Evolutionary conservation across 2,113 vertebrate genomes (phyloP), one percentile per base, ranked within the genome.

Genomic region (Calyptommatus sinebrachiatus): DNA sequence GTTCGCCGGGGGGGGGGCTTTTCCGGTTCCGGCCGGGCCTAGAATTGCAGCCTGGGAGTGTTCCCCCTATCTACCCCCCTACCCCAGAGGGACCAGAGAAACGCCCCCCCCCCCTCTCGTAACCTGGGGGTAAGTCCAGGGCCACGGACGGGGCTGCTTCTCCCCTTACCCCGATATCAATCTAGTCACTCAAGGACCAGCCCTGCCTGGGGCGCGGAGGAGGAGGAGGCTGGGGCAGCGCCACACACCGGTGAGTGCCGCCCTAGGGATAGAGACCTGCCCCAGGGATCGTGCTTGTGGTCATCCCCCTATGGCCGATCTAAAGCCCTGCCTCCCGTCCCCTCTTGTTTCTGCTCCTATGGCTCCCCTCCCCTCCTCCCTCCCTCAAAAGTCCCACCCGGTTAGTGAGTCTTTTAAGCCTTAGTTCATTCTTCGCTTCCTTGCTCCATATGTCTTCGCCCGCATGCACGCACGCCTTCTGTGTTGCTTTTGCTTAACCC

Each of bases 21-120:
- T 80, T 76, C 82, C 82, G 82, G 73, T 84, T 84, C 82, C 82
- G 84, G 79, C 76, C 72, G 22, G 84, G 80, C 76, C 84, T 76
- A 76, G 61, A 71, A 31, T 70, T 73, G 60, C 57, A 71, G 66
- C 28, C 73, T 71, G 29, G 67, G 46, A 12, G 73, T 45, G 65
- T 5, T 72, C 72, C 77, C 67, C 20, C 31, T 5, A 2, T 10
- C 31, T 5, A 2, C 21, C 28, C 28, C 71, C 57, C 71, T 50
- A 74, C 63, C 63, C 72, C 62, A 31, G 31, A 29, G 65, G 79
- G 72, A 81, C 31, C 79, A 75, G 79, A 75, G 79, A 61, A 68
- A 48, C 79, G 29, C 61, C 24, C 79, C 70, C 76, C 61, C 72
- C 73, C 35, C n/a, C 7, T 48, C 29, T 22, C 5, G 35, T 5